These are phyloP conservation scores for Moxostoma hubbsi DNA, from an alignment of 2,797 vertebrate genomes.

Conservation along the genomic window DNA sequence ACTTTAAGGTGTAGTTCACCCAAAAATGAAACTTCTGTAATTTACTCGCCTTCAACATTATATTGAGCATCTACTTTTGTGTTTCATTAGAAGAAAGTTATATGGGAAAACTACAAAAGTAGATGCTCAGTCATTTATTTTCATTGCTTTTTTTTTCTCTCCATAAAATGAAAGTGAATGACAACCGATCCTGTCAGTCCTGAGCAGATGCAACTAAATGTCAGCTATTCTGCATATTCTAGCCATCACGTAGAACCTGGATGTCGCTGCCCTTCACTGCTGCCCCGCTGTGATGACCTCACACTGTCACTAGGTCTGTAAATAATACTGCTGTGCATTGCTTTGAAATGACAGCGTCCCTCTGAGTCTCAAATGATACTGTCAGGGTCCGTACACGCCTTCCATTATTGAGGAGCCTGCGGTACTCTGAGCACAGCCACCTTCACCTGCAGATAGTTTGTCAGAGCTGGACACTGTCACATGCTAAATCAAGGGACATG, in stretches of 20 bases:
- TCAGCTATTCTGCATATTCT: background rate
- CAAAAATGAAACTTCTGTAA: too few species aligned
- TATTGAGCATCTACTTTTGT: too few species aligned
- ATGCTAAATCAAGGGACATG: constrained; percentile 36
- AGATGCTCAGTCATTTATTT: too few species aligned
- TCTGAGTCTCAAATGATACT: constrained; percentile 71
- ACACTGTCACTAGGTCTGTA: constrained; percentile 64
- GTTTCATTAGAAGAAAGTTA: too few species aligned
- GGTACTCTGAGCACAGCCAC: background rate
- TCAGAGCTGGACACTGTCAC: constrained; percentile 31
- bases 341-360: constrained; percentile 77
- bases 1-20: too few species aligned
- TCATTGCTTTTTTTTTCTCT: too few species aligned
- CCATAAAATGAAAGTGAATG: too few species aligned
- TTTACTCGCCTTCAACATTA: too few species aligned
- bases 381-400: constrained; percentile 66
- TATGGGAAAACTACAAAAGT: too few species aligned
- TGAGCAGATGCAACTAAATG: background rate
- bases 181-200: too few species aligned
- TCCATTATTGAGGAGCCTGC: constrained; percentile 69
- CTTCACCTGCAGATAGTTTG: background rate
- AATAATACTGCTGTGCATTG: constrained; percentile 75
- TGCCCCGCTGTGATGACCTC: constrained; percentile 47
- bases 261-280: constrained; percentile 64
- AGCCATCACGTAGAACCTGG: constrained; percentile 46